Conservation (phyloP, 1,140 invertebrate species). For the Penaeus chinensis region DNA sequence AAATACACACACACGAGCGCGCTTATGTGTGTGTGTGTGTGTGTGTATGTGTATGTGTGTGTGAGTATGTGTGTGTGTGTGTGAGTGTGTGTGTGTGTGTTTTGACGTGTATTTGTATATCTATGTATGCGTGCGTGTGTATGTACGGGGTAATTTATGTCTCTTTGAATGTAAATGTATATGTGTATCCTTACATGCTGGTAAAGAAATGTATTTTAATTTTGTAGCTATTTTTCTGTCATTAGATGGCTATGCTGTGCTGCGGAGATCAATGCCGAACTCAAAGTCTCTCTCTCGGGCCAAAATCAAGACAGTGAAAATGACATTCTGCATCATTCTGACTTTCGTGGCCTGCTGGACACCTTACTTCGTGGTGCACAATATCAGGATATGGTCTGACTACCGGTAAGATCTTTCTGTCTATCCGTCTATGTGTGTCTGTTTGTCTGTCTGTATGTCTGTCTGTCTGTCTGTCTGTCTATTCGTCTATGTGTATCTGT, state of each 20-base stretch:
- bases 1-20: too few relatives aligned
- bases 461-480: not conserved
- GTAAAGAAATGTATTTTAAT: too few relatives aligned
- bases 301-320: conserved; percentile 88
- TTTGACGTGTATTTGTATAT: not conserved
- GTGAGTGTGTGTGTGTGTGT: not conserved
- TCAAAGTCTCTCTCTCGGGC: conserved; percentile 70
- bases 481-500: not conserved
- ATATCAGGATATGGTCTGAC: conserved; percentile 76
- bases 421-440: not conserved
- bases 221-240: not conserved
- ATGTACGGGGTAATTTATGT: too few relatives aligned
- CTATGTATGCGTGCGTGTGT: not conserved
- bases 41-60: not conserved
- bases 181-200: not conserved
- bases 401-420: conserved; percentile 64
- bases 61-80: not conserved
- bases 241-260: conserved; percentile 21
- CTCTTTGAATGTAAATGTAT: not conserved
- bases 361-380: conserved; percentile 86
- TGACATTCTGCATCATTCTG: conserved; percentile 93
- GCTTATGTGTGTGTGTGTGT: too few relatives aligned
- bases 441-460: too few relatives aligned
- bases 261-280: conserved; percentile 64
- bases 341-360: conserved; percentile 94